These are phyloP conservation scores for Stichopus chloronotus DNA, from an alignment of 35 echinoderm and acorn worm genomes.

Conservation along the genomic window DNA sequence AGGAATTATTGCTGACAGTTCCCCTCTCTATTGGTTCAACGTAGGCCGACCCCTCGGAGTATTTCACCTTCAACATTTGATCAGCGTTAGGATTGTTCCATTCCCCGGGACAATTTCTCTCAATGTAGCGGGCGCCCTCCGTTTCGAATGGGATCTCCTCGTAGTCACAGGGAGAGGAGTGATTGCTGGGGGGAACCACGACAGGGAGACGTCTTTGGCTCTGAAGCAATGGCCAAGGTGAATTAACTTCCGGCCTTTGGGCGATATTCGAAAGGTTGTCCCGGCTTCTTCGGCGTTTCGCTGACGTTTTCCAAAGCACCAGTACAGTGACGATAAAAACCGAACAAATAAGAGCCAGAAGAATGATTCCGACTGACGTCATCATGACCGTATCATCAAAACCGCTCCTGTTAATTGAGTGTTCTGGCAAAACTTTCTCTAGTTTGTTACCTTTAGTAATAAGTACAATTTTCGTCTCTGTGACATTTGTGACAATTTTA, in stretches of 20 bases:
- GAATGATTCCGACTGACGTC: neutral
- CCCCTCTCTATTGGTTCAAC: neutral
- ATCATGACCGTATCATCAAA: neutral
- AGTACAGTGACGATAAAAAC: neutral
- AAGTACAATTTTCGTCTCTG: neutral
- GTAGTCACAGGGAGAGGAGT: neutral
- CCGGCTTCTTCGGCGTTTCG: neutral
- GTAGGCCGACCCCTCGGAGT: neutral
- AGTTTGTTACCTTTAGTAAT: neutral
- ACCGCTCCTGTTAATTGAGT: neutral
- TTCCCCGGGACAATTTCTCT: neutral
- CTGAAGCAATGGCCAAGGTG: conserved; percentile 11
- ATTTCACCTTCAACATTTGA: neutral
- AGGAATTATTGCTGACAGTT: neutral
- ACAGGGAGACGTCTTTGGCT: neutral
- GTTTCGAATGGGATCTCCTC: conserved; percentile 2
- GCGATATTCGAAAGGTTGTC: neutral
- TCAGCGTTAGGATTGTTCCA: neutral
- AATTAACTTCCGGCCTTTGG: neutral
- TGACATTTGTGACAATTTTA: neutral
- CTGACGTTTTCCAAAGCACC: neutral
- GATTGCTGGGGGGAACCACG: neutral
- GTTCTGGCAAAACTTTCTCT: neutral
- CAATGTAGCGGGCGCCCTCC: neutral
- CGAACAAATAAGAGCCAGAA: neutral